phyloP scores from a whole-genome alignment of 2,113 vertebrate genomes.

The Chionis minor region DNA sequence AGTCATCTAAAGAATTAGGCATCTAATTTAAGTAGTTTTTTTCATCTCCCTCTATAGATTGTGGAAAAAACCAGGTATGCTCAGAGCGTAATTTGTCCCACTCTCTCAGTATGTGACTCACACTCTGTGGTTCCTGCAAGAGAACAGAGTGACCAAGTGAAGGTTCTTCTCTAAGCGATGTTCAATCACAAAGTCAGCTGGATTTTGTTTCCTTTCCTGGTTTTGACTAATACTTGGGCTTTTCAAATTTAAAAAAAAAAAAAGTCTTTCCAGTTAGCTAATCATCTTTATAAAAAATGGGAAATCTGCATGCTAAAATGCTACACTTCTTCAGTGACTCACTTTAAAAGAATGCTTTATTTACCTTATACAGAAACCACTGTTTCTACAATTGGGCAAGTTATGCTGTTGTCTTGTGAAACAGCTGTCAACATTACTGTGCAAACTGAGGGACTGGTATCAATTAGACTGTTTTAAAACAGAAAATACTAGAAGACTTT shows the following conservation, averaged over 20 bases:
- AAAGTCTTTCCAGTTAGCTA: background rate
- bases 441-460: background rate
- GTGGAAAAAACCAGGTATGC: background rate
- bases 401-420: background rate
- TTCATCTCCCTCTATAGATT: background rate
- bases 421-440: background rate
- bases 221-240: background rate
- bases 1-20: background rate
- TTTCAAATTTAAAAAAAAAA: background rate
- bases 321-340: background rate
- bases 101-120: background rate
- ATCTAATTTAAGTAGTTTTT: background rate
- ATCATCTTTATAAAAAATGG: background rate
- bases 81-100: background rate
- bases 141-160: background rate
- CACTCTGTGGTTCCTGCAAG: background rate
- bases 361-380: background rate
- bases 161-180: background rate
- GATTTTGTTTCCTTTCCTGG: background rate
- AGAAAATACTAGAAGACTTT: background rate
- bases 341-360: background rate
- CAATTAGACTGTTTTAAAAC: background rate
- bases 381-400: background rate
- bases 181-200: background rate
- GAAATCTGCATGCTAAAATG: background rate